These are phyloP conservation scores for Brachystomella parvula DNA, from an alignment of 1,140 invertebrate genomes.

Conservation along the genomic window DNA sequence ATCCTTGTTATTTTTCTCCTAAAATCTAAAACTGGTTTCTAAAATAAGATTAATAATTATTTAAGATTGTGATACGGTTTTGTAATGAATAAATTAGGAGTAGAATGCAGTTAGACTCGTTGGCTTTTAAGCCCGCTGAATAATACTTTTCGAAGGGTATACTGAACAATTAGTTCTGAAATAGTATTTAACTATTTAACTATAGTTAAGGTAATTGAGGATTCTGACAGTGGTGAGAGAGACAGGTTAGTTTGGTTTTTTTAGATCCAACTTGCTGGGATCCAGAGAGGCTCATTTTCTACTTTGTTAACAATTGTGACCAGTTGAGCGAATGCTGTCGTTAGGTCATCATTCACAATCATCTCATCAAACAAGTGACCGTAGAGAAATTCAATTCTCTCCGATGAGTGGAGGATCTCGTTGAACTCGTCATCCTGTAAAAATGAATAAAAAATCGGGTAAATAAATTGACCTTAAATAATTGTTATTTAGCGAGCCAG, in stretches of 20 bases:
- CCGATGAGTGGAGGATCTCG: slow-evolving; percentile 76
- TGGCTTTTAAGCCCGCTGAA: too few species aligned
- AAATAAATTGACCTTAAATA: too few species aligned
- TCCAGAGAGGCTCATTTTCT: slow-evolving; percentile 91
- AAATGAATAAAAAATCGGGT: too few species aligned
- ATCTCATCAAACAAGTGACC: slow-evolving; percentile 87
- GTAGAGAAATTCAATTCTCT: slow-evolving; percentile 87
- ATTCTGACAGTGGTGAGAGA: slow-evolving; percentile 2
- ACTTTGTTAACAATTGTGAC: slow-evolving; percentile 70
- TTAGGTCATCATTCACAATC: slow-evolving; percentile 77
- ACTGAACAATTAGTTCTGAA: too few species aligned
- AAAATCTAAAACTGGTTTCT: too few species aligned
- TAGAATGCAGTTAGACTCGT: too few species aligned
- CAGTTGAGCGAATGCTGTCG: slow-evolving; percentile 77
- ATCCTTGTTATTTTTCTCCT: background rate
- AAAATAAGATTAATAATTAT: too few species aligned
- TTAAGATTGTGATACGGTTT: too few species aligned
- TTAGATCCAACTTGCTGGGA: slow-evolving; percentile 88
- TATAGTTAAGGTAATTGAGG: background rate
- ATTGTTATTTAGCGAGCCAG: too few species aligned
- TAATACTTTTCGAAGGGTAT: too few species aligned
- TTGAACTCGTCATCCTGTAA: slow-evolving; percentile 83
- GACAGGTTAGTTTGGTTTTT: too few species aligned
- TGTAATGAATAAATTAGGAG: too few species aligned
- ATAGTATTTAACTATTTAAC: background rate